Percentiles rank a stretch among this genome's conserved stretches.
These are phyloP conservation scores for Streblospio benedicti DNA, from an alignment of 1,140 invertebrate species.

Conservation along the genomic window DNA sequence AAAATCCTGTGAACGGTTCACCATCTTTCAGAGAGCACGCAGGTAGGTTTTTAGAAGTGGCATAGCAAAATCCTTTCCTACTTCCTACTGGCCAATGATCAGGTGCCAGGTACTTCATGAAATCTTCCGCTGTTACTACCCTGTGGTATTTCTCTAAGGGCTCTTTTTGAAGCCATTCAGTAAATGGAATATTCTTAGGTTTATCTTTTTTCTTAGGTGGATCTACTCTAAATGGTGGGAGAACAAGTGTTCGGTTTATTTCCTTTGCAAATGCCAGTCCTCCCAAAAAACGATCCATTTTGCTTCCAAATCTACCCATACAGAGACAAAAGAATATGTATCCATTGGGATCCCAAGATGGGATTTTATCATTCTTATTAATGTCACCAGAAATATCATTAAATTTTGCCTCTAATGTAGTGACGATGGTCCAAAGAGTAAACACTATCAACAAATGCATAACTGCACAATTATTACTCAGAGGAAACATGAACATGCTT, in stretches of 20 bases:
- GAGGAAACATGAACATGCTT: too few species aligned
- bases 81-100: slow-evolving; percentile 71
- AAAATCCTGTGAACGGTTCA: too few species aligned
- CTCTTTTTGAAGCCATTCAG: slow-evolving; percentile 78
- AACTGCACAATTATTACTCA: too few species aligned
- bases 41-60: too few species aligned
- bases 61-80: slow-evolving; percentile 56
- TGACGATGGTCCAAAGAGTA: too few species aligned
- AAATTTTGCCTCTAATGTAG: too few species aligned
- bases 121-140: slow-evolving; percentile 80
- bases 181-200: slow-evolving; percentile 68
- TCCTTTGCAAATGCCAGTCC: slow-evolving; percentile 77
- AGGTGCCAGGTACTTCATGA: slow-evolving; percentile 73
- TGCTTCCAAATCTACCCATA: slow-evolving; percentile 91
- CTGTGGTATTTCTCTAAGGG: slow-evolving; percentile 66
- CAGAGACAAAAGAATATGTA: slow-evolving; percentile 80
- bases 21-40: too few species aligned
- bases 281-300: slow-evolving; percentile 90
- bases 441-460: too few species aligned
- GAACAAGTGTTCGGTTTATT: slow-evolving; percentile 78
- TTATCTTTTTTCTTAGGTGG: too few species aligned
- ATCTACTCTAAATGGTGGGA: slow-evolving; percentile 89
- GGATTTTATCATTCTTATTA: too few species aligned
- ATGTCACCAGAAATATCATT: too few species aligned
- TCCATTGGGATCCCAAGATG: slow-evolving; percentile 54